Conservation (phyloP, 64 coral and sea anemone species). For the Dendronephthya gigantea region DNA sequence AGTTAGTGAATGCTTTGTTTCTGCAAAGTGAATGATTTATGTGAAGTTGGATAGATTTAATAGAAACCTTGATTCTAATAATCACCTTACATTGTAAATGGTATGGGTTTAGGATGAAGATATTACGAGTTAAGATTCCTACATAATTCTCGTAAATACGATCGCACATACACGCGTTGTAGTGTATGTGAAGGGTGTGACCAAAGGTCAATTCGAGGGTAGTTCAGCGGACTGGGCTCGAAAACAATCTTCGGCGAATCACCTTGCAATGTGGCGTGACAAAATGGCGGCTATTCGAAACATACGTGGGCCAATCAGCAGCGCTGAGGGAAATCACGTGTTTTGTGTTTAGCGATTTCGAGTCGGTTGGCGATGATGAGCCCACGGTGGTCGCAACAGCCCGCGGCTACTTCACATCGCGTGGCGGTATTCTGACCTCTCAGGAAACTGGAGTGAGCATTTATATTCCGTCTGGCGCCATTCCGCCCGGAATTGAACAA, state of each 20-base stretch:
- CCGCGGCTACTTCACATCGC: slow-evolving; percentile 71
- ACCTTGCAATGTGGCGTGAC: slow-evolving; percentile 2
- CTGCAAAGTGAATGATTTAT: not conserved
- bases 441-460: slow-evolving; percentile 94
- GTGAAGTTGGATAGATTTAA: not conserved
- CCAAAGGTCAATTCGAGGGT: not conserved
- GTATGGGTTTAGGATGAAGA: not conserved
- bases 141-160: too few relatives aligned
- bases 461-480: slow-evolving; percentile 84
- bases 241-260: not conserved
- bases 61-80: not conserved
- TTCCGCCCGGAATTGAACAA: slow-evolving; percentile 65
- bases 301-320: not conserved
- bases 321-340: slow-evolving; percentile 1
- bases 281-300: not conserved
- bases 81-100: not conserved
- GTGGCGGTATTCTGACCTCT: slow-evolving; percentile 85
- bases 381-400: slow-evolving; percentile 90
- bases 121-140: too few relatives aligned
- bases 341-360: slow-evolving; percentile 81
- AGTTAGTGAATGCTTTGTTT: not conserved
- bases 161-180: too few relatives aligned
- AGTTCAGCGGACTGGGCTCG: not conserved
- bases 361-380: slow-evolving; percentile 67
- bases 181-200: too few relatives aligned